A percentile compares a stretch with the other conserved stretches of the same genome.
phyloP scores from a whole-genome alignment of 1,140 invertebrate genomes.

The Tetraneura akinire region DNA sequence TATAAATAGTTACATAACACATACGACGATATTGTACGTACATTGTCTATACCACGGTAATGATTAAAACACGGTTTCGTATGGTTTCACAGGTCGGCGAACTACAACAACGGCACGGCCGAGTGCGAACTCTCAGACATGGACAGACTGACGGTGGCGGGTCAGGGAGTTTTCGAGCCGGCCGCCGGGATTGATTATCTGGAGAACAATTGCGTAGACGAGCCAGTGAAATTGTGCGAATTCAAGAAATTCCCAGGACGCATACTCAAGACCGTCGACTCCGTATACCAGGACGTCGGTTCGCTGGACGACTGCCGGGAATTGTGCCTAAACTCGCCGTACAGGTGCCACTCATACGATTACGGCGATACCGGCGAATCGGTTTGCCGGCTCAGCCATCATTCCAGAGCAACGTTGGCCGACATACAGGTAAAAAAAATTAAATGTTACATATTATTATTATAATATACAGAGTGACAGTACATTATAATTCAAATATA shows the following conservation, averaged over 20 bases:
- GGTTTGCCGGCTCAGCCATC: constrained; percentile 89
- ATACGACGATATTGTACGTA: too few relatives aligned
- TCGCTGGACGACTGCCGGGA: constrained; percentile 84
- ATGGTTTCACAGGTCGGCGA: constrained; percentile 82
- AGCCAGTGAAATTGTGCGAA: constrained; percentile 87
- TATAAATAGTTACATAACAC: too few relatives aligned
- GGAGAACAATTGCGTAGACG: constrained; percentile 87
- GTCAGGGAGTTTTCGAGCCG: constrained; percentile 72
- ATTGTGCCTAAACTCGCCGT: constrained; percentile 82
- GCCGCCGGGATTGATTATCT: constrained; percentile 72
- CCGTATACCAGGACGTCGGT: constrained; percentile 86
- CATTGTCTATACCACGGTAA: too few relatives aligned
- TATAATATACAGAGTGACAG: too few relatives aligned
- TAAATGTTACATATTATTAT: too few relatives aligned
- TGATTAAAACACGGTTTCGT: constrained; percentile 53
- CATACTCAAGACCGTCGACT: constrained; percentile 91
- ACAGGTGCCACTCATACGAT: constrained; percentile 88
- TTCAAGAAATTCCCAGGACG: constrained; percentile 85
- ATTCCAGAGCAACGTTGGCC: constrained; percentile 81
- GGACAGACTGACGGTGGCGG: constrained; percentile 81
- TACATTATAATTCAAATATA: too few relatives aligned
- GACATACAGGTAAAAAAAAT: constrained; percentile 74
- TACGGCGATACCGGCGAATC: constrained; percentile 89
- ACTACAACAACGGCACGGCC: constrained; percentile 81
- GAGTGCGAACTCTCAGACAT: constrained; percentile 86